Percentiles rank a stretch among this genome's conserved stretches.
phyloP scores from a whole-genome alignment of 2,888 invertebrate species.

The Lumbricus terrestris region DNA sequence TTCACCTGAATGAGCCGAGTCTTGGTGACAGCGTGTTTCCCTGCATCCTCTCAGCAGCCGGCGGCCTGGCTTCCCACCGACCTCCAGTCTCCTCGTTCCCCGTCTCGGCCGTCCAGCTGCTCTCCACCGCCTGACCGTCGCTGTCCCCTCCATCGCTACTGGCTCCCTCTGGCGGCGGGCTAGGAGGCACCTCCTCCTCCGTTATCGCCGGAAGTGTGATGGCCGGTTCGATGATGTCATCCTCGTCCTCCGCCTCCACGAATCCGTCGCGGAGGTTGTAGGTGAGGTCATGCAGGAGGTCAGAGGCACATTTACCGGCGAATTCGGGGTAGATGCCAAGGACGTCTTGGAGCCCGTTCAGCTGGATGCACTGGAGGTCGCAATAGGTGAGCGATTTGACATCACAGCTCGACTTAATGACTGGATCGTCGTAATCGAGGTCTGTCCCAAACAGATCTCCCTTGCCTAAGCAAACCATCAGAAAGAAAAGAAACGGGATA shows the following conservation, averaged over 20 bases:
- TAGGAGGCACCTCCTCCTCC: slow-evolving; percentile 6
- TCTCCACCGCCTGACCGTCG: background rate
- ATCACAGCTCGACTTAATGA: slow-evolving; percentile 90
- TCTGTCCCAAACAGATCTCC: slow-evolving; percentile 83
- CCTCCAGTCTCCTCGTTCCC: background rate
- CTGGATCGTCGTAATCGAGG: slow-evolving; percentile 64
- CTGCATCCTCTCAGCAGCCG: background rate
- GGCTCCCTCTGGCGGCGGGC: background rate
- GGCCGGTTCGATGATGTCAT: slow-evolving; percentile 9
- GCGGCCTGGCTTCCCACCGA: background rate
- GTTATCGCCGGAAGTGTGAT: slow-evolving; percentile 21
- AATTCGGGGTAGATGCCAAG: slow-evolving; percentile 88
- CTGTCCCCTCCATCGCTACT: background rate
- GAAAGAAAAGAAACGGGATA: background rate
- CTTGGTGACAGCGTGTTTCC: background rate
- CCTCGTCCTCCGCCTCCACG: slow-evolving; percentile 77
- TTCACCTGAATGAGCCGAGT: background rate
- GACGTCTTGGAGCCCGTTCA: slow-evolving; percentile 79
- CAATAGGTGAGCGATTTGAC: slow-evolving; percentile 93
- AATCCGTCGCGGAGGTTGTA: slow-evolving; percentile 91
- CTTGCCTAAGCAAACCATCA: slow-evolving; percentile 70
- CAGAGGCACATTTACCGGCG: slow-evolving; percentile 88
- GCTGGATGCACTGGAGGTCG: slow-evolving; percentile 86
- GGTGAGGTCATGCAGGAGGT: slow-evolving; percentile 91
- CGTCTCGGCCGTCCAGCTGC: background rate